These are phyloP conservation scores for Geopemphigus sp. DNA, from an alignment of 1,140 invertebrate species.

Conservation along the genomic window DNA sequence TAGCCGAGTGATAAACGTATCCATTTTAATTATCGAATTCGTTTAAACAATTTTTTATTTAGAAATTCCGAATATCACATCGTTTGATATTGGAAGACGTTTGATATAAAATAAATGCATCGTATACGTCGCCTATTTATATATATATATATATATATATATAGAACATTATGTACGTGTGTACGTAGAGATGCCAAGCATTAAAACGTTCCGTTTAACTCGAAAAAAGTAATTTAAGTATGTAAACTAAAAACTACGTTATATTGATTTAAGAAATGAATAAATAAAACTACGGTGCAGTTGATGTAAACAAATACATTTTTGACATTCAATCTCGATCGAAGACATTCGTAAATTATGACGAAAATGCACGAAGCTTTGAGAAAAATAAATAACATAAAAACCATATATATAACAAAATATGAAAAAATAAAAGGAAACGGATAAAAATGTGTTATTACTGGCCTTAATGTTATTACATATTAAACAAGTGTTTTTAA, in stretches of 20 bases:
- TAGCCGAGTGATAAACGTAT: too few species aligned
- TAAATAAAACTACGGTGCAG: background rate
- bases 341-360: background rate
- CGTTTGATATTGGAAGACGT: background rate
- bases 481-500: too few species aligned
- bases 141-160: too few species aligned
- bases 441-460: too few species aligned
- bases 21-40: too few species aligned
- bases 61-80: background rate
- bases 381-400: background rate
- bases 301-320: background rate
- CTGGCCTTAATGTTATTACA: too few species aligned
- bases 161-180: background rate
- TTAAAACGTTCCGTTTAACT: background rate
- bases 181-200: background rate
- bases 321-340: too few species aligned
- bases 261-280: background rate
- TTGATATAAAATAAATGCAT: background rate
- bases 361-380: background rate
- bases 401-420: background rate
- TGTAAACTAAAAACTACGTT: background rate
- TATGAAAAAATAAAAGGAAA: background rate
- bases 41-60: background rate
- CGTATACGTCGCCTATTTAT: background rate
- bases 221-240: constrained; percentile 8